These are phyloP conservation scores for Tridacna crocea DNA, from an alignment of 2,888 invertebrate genomes.

Conservation along the genomic window DNA sequence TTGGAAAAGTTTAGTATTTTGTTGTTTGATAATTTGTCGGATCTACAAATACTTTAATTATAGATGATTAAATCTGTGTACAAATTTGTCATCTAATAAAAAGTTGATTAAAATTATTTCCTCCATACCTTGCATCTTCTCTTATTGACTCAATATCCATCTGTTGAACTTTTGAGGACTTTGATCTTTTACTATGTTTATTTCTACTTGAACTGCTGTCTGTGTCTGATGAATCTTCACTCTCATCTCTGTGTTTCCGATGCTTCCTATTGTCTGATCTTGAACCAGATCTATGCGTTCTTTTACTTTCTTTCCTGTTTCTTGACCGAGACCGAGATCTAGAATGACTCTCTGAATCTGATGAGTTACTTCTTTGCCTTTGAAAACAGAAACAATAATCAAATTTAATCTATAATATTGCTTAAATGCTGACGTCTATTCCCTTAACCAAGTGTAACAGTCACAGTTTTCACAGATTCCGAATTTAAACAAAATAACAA, in stretches of 20 bases:
- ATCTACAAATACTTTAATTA: too few relatives aligned
- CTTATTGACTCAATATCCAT: constrained; percentile 54
- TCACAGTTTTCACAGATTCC: too few relatives aligned
- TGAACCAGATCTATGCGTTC: constrained; percentile 43
- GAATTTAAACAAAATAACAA: too few relatives aligned
- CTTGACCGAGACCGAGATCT: constrained; percentile 65
- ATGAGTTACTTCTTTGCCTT: constrained; percentile 22
- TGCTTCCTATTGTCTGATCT: constrained; percentile 38
- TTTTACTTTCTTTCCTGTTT: constrained; percentile 54
- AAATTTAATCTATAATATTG: too few relatives aligned
- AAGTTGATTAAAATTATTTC: too few relatives aligned
- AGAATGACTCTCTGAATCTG: constrained; percentile 14
- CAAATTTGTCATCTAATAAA: too few relatives aligned
- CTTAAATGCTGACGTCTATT: too few relatives aligned
- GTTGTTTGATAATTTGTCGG: too few relatives aligned
- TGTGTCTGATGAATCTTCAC: constrained; percentile 47
- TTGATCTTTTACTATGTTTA: constrained; percentile 7
- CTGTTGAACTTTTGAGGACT: constrained; percentile 39
- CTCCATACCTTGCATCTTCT: constrained; percentile 63
- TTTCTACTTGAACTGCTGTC: constrained; percentile 16
- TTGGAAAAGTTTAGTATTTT: too few relatives aligned
- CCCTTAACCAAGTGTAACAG: too few relatives aligned
- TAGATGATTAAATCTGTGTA: too few relatives aligned
- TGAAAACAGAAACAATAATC: not conserved
- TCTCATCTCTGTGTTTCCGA: constrained; percentile 39